Evolutionary conservation across 2,797 vertebrate species (phyloP), one percentile per base, ranked within the genome.

Genomic region (Poecilia picta): DNA sequence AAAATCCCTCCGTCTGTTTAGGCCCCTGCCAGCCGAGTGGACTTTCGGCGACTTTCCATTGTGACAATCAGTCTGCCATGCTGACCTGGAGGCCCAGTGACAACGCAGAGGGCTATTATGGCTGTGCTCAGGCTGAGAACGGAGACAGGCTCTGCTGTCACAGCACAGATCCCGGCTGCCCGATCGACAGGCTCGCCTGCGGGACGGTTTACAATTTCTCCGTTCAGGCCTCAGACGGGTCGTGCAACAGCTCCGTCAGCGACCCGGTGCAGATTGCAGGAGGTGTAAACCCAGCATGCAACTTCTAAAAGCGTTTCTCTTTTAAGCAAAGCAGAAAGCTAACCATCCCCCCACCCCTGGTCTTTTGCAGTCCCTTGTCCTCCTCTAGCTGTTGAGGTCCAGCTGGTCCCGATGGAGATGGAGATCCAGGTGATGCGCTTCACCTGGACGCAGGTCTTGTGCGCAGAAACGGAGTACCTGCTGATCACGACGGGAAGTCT

Each of bases 181-280:
- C 75, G 18, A 87, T 96, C 8, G 46, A 78, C n/a, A 88, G 88
- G 18, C 89, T 97, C 2, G 72, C 86, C 4, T 97, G 96, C 51
- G 95, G 95, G 39, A 47, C 74, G 0, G 46, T 85, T 36, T 96
- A 96, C 84, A 95, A 94, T 79, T 94, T 96, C 85, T 93, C 95
- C 3, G 94, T 97, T 33, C 87, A 91, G 86, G 95, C 92, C 39
- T 94, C 91, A 2, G 90, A 95, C 18, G 90, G 92, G 49, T 78
- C 64, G 7, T 96, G 95, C 89, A 96, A 95, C 91, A 95, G 95
- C 87, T 94, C 95, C 74, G 83, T 85, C 77, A 95, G 94, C 72
- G 78, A 87, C 15, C 77, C 91, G 0, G 71, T 91, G 71, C 78
- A 81, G 73, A 78, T 5, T 8, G 93, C 92, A 83, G 92, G 93